phyloP scores from a whole-genome alignment of 2,888 invertebrate genomes.

The Eristalinus sepulchralis region DNA sequence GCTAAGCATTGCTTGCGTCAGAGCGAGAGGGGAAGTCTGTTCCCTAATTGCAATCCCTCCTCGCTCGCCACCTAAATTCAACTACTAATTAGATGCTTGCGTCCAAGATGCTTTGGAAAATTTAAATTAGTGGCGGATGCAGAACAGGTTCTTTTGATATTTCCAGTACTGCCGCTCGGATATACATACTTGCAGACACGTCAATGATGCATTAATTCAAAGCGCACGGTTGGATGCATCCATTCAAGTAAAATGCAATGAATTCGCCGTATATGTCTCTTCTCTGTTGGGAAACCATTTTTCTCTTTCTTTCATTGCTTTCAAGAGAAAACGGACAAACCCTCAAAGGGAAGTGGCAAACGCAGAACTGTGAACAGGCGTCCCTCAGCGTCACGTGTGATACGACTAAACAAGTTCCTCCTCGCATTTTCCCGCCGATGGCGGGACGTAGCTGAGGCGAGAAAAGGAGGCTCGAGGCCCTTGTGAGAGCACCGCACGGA shows the following conservation, averaged over 20 bases:
- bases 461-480: neutral
- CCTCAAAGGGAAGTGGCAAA: neutral
- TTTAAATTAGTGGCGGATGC: slow-evolving; percentile 20
- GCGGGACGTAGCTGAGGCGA: neutral
- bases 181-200: neutral
- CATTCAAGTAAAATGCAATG: neutral
- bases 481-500: slow-evolving; percentile 28
- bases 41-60: neutral
- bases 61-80: neutral
- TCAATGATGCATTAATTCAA: neutral
- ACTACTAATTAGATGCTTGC: slow-evolving; percentile 30
- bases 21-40: neutral
- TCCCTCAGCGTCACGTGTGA: slow-evolving; percentile 11
- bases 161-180: neutral
- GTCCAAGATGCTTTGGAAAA: neutral
- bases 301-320: slow-evolving; percentile 5
- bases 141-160: neutral
- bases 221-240: slow-evolving; percentile 22
- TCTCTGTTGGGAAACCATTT: neutral
- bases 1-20: slow-evolving; percentile 1
- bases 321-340: neutral
- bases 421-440: neutral
- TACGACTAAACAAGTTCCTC: slow-evolving; percentile 35
- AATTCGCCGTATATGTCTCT: neutral
- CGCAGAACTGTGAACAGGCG: neutral